These are phyloP conservation scores for Lingula anatina DNA, from an alignment of 2,888 invertebrate genomes.

Conservation along the genomic window DNA sequence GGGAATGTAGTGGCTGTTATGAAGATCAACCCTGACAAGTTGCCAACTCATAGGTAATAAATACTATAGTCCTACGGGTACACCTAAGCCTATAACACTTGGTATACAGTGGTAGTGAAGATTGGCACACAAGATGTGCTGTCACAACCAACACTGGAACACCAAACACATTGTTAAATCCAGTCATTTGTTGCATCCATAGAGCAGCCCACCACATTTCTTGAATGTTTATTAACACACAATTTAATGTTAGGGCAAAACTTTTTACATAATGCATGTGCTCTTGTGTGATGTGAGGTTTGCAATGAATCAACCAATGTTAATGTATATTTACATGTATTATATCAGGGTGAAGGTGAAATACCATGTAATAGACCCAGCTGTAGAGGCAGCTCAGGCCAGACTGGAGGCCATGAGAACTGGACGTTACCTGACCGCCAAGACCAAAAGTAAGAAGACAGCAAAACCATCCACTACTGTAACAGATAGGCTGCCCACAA, in stretches of 20 bases:
- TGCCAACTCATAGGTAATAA: conserved; percentile 44
- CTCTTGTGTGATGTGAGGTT: background rate
- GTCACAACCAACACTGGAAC: no score
- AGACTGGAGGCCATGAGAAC: conserved; percentile 44
- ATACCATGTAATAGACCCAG: conserved; percentile 40
- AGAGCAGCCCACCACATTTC: no score
- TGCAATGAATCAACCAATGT: background rate
- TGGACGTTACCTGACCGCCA: conserved; percentile 12
- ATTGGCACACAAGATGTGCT: no score
- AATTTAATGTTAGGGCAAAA: background rate
- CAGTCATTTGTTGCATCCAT: no score
- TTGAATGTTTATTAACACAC: background rate
- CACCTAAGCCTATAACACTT: no score
- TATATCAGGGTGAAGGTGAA: conserved; percentile 38
- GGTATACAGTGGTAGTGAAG: no score
- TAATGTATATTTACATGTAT: no score
- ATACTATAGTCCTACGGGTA: no score
- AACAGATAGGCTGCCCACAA: conserved; percentile 17
- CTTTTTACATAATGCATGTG: background rate
- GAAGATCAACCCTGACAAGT: conserved; percentile 37
- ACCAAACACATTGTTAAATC: no score
- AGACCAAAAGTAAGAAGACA: background rate
- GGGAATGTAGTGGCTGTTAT: conserved; percentile 45
- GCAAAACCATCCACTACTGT: background rate
- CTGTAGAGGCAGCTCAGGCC: conserved; percentile 39